Evolutionary conservation across 2,113 vertebrate genomes (phyloP).

Genomic region (Onychostoma macrolepis): DNA sequence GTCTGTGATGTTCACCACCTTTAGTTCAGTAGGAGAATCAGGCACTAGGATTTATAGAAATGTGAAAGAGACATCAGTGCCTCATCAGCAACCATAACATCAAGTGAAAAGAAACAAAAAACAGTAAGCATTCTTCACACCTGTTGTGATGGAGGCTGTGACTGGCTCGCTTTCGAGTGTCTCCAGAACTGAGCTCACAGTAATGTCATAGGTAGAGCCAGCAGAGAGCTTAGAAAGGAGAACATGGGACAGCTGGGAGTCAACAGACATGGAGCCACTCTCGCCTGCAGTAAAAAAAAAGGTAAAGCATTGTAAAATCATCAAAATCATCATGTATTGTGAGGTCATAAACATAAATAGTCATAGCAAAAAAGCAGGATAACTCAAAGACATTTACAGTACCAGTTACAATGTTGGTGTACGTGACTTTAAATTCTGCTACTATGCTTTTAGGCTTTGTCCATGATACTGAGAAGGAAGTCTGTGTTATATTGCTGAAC

Average conservation of each 20-base stretch:
- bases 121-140: conserved; percentile 62
- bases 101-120: background rate
- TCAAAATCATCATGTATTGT: background rate
- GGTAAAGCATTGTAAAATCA: conserved; percentile 19
- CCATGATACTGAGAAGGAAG: conserved; percentile 74
- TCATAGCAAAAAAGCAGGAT: background rate
- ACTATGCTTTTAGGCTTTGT: conserved; percentile 72
- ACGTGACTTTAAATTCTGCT: conserved; percentile 71
- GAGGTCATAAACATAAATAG: background rate
- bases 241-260: conserved; percentile 67
- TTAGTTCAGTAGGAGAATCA: conserved; percentile 79
- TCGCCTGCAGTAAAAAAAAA: conserved; percentile 73
- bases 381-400: conserved; percentile 5
- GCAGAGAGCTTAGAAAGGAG: conserved; percentile 75
- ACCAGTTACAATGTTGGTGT: conserved; percentile 75
- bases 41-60: conserved; percentile 74
- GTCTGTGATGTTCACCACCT: conserved; percentile 78
- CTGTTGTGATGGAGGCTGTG: conserved; percentile 80
- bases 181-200: conserved; percentile 76
- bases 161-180: conserved; percentile 80
- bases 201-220: conserved; percentile 81
- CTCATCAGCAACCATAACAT: background rate
- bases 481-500: conserved; percentile 77
- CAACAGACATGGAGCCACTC: conserved; percentile 72
- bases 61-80: background rate